A percentile compares a stretch with the other conserved stretches of the same genome.
phyloP scores from a whole-genome alignment of 2,797 vertebrate genomes.

The Gallirallus australis region DNA sequence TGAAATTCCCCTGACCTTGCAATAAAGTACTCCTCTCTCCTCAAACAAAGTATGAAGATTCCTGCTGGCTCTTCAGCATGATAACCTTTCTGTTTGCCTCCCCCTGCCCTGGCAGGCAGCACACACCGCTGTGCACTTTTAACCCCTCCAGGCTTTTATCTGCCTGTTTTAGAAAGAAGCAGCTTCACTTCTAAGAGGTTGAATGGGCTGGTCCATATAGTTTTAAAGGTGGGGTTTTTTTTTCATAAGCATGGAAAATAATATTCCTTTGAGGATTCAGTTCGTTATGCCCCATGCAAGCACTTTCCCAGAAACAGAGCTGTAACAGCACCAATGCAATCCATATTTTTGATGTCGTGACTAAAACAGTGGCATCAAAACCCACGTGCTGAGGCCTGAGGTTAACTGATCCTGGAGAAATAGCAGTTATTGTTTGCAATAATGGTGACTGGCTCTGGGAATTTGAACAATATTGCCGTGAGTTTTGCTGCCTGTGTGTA shows the following conservation, averaged over 20 bases:
- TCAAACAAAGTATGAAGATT: background rate
- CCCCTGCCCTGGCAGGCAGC: background rate
- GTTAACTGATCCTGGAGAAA: background rate
- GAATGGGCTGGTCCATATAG: background rate
- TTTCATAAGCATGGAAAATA: background rate
- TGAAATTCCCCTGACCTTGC: background rate
- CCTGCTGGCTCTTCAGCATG: background rate
- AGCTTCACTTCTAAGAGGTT: background rate
- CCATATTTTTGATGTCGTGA: background rate
- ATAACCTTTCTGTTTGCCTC: background rate
- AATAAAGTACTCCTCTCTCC: background rate
- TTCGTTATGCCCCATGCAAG: background rate
- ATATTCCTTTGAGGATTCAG: background rate
- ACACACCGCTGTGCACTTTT: background rate
- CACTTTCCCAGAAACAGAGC: conserved; percentile 8
- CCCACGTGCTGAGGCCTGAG: background rate
- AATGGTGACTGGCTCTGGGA: background rate
- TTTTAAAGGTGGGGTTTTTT: background rate
- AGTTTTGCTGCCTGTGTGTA: background rate
- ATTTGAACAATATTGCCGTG: background rate
- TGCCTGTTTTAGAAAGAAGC: background rate
- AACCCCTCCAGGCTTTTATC: background rate
- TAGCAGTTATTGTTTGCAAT: background rate
- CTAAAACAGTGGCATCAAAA: conserved; percentile 30
- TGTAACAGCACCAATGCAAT: background rate